Evolutionary conservation across 2,113 vertebrate species (phyloP), one percentile per base, ranked within the genome.

Genomic region (Limanda limanda): DNA sequence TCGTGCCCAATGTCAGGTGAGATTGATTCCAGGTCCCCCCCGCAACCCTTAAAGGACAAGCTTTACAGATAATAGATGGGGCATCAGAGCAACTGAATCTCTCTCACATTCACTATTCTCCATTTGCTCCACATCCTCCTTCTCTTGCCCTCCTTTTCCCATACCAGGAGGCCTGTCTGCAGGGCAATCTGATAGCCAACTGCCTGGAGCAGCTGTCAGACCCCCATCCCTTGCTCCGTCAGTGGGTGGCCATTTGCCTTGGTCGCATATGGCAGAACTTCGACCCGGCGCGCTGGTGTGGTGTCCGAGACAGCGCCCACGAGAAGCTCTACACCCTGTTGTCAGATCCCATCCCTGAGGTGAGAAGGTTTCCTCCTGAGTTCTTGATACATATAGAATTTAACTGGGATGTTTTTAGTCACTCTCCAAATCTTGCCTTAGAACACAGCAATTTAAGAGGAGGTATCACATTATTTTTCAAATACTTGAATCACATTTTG

Each of bases 251-350:
- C 87, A 98, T 99, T 90, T 99, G 98, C 85, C 90, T 99, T 17
- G 98, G 98, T 0, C 94, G 98, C 1, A 97, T 99, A 90, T 99
- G 98, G 98, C 98, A 99, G 95, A 98, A 99, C 93, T 99, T 98
- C 5, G 98, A 99, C 90, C 96, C 98, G 0, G 98, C 98, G 0
- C 85, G 98, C 52, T 99, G 98, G 98, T 99, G 98, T 0, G 98
- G 98, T 0, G 98, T 99, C 40, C 92, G 98, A 27, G 98, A 99
- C 94, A 99, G 97, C 0, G 98, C 98, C 15, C 98, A 99, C 0
- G 98, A 99, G 79, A 99, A 99, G 84, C 97, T 99, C 83, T 99
- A 97, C 95, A 99, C 95, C 18, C 96, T 99, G 69, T 95, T 99
- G 55, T 97, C 97, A 0, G 98, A 99, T 84, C 96, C 97, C 13